Conservation (phyloP, 2,113 vertebrate species). For the Istiophorus platypterus region DNA sequence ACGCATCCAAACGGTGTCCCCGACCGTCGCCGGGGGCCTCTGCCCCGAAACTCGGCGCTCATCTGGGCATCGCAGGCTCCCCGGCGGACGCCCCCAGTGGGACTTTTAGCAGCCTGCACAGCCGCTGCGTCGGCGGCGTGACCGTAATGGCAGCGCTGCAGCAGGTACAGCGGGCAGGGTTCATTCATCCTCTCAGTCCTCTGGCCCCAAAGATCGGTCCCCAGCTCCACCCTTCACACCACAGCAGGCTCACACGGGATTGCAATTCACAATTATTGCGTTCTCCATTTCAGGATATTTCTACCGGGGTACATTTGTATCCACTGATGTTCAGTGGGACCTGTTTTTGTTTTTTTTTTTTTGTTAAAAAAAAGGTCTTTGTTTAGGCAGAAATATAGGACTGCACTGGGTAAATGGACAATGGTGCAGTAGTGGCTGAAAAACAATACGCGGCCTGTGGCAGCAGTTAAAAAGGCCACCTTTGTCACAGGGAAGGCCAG, state of each 20-base stretch:
- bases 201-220: not conserved
- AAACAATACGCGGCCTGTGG: conserved; percentile 52
- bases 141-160: no score
- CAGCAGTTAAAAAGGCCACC: conserved; percentile 32
- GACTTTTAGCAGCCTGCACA: not conserved
- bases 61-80: not conserved
- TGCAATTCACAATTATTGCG: not conserved
- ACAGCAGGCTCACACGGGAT: not conserved
- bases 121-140: no score
- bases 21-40: no score
- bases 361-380: conserved; percentile 51
- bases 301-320: not conserved
- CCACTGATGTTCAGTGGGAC: not conserved
- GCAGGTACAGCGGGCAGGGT: not conserved
- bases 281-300: conserved; percentile 20
- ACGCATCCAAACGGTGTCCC: no score
- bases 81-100: no score
- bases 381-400: conserved; percentile 13
- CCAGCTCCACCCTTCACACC: no score
- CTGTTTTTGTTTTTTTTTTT: no score
- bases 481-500: conserved; percentile 21
- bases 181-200: not conserved
- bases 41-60: no score
- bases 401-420: conserved; percentile 33
- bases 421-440: conserved; percentile 24